These are phyloP conservation scores for Dicaeum eximium DNA, from an alignment of 2,113 vertebrate genomes.

Conservation along the genomic window DNA sequence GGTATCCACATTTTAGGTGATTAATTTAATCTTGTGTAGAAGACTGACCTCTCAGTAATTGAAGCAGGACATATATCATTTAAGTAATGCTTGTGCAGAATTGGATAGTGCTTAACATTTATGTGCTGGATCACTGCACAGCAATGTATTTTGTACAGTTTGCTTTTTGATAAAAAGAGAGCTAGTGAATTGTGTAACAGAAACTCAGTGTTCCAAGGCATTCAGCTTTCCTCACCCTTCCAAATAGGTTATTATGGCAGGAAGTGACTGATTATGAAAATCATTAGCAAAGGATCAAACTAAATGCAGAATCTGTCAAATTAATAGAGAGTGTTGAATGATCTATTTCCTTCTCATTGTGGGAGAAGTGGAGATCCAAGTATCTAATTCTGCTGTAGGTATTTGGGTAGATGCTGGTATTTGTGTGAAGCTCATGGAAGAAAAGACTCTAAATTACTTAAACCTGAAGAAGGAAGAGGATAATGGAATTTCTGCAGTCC, in stretches of 20 bases:
- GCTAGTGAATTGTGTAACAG: neutral
- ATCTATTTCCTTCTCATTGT: neutral
- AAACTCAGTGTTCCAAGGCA: neutral
- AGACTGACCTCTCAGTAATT: neutral
- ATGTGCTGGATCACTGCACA: conserved; percentile 15
- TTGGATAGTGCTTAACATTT: neutral
- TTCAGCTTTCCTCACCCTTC: neutral
- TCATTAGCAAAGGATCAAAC: neutral
- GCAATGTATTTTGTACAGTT: neutral
- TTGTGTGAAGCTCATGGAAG: neutral
- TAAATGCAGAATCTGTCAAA: neutral
- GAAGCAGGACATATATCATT: neutral
- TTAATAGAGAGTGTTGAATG: neutral
- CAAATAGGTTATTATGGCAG: neutral
- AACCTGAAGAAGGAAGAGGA: neutral
- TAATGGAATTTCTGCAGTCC: neutral
- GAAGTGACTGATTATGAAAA: neutral
- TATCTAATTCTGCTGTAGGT: neutral
- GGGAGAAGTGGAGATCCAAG: neutral
- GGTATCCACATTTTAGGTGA: neutral
- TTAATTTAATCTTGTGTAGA: neutral
- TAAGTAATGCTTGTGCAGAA: neutral
- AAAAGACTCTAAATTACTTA: neutral
- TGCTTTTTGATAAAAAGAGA: neutral
- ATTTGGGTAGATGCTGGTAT: neutral